Conservation (phyloP, 2,888 invertebrate genomes). For the Eupithecia tripunctaria region DNA sequence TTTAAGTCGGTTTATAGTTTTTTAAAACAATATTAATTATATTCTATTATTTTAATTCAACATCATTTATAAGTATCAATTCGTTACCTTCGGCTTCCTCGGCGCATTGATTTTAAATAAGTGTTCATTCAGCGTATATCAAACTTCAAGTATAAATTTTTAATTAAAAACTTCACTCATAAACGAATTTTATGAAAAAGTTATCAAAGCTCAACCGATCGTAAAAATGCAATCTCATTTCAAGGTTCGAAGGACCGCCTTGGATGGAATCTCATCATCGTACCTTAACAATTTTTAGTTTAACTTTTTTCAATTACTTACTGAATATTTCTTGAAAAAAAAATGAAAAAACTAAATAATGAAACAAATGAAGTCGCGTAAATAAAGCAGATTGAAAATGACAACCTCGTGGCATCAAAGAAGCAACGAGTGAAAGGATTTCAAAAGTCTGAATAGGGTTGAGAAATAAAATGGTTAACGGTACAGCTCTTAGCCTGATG, state of each 20-base stretch:
- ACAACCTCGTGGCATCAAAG: background rate
- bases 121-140: background rate
- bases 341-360: background rate
- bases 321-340: background rate
- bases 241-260: background rate
- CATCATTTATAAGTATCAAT: background rate
- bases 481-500: background rate
- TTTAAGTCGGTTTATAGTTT: no score
- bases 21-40: no score
- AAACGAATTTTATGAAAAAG: conserved; percentile 39
- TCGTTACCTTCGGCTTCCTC: background rate
- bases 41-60: no score
- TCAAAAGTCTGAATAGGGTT: background rate
- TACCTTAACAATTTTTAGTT: background rate
- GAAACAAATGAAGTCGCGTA: background rate
- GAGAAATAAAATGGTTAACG: background rate
- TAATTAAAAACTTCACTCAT: conserved; percentile 40
- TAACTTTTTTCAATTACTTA: background rate
- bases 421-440: background rate
- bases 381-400: background rate
- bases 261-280: background rate
- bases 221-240: conserved; percentile 42
- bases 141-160: background rate
- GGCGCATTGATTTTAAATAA: background rate
- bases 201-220: conserved; percentile 42